Evolutionary conservation across 2,888 invertebrate genomes (phyloP).

Genomic region (Pyrrhia umbra): DNA sequence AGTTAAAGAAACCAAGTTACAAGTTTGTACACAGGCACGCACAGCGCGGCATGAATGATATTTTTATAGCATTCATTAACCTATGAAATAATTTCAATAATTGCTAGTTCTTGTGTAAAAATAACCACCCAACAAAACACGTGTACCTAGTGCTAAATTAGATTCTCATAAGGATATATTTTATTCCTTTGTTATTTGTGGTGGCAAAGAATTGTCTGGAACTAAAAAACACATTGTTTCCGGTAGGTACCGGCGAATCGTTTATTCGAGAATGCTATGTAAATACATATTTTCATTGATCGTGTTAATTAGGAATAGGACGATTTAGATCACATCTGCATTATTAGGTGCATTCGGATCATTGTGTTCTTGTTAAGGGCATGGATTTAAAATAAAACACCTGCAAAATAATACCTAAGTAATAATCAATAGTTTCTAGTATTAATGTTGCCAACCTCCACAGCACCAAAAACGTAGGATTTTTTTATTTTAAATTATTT

Average conservation of each 20-base stretch:
- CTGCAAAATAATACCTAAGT: slow-evolving; percentile 31
- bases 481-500: neutral
- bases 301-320: neutral
- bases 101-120: slow-evolving; percentile 1
- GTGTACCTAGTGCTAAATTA: slow-evolving; percentile 7
- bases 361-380: slow-evolving; percentile 23
- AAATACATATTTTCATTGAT: slow-evolving; percentile 14
- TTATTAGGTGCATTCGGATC: slow-evolving; percentile 4
- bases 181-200: neutral
- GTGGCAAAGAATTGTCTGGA: slow-evolving; percentile 31
- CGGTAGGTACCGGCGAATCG: slow-evolving; percentile 43
- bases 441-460: slow-evolving; percentile 39
- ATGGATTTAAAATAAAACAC: slow-evolving; percentile 45
- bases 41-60: neutral
- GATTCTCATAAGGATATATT: neutral
- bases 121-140: slow-evolving; percentile 12
- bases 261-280: slow-evolving; percentile 15
- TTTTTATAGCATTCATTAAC: neutral
- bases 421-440: slow-evolving; percentile 43
- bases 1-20: neutral
- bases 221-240: slow-evolving; percentile 25
- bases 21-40: neutral
- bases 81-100: neutral
- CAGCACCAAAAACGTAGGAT: neutral
- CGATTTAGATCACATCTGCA: too few species aligned